Evolutionary conservation across 37 sponge, comb jelly and placozoan species (phyloP), one percentile per base, ranked within the genome.

Genomic region (Diacarnus erythraeanus): DNA sequence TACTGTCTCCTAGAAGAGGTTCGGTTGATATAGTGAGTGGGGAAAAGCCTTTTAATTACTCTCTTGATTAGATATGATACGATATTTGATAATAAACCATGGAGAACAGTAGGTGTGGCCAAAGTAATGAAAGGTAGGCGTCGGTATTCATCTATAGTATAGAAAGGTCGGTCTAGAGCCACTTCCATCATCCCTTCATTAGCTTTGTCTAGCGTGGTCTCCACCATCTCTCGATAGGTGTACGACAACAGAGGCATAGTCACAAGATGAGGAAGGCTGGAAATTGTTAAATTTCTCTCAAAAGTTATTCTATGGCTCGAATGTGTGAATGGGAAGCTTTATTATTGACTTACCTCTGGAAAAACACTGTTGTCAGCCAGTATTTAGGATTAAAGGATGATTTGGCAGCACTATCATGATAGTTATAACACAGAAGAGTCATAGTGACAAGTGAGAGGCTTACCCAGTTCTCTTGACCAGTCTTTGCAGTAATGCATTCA

Each of bases 121-220:
- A 91, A 88, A 39, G 72, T 68, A 26, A 87, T 80, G 44, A 61
- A 82, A 51, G 92, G 88, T 33, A 91, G 65, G 21, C 78, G 64
- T 0, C 80, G 70, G 12, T 44, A 57, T 12, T 56, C 40, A 21
- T 83, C 77, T 33, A 63, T 34, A 18, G 36, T 1, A 3, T 81
- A 40, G 21, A 88, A 54, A 23, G 89, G 93, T 29, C 89, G 72
- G 34, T 92, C 82, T 23, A 34, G 4, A 39, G 65, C 34, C 4
- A 82, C n/a, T 41, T 88, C 89, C 56, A 63, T n/a, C 30, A 82
- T 38, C 26, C 82, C 69, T 23, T 66, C 37, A 70, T 63, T 33
- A 22, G 77, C 78, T 34, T 71, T 77, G 44, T 77, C 75, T 25
- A 38, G 22, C 5, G 77, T 77, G 54, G 38, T 77, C 78, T 84